phyloP scores from a whole-genome alignment of 2,797 vertebrate species.

The Manis crassicaudata region DNA sequence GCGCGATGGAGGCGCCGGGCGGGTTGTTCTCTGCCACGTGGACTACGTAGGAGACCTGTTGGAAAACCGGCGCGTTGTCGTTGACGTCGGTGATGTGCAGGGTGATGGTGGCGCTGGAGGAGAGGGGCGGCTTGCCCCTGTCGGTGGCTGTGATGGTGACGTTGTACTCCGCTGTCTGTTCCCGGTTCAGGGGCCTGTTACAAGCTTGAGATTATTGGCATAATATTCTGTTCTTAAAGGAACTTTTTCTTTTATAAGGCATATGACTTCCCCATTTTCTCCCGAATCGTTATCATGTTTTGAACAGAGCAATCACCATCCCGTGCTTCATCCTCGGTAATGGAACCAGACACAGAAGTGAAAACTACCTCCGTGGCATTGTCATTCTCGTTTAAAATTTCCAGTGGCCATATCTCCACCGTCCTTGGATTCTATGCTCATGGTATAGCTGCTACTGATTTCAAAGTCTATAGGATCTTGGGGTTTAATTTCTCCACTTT shows the following conservation, averaged over 20 bases:
- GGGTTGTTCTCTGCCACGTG: constrained; percentile 87
- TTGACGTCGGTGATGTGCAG: constrained; percentile 83
- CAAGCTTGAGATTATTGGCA: constrained; percentile 86
- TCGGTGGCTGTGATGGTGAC: constrained; percentile 81
- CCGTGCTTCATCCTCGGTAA: constrained; percentile 84
- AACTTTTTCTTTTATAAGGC: constrained; percentile 81
- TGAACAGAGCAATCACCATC: constrained; percentile 88
- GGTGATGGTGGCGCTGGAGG: constrained; percentile 69
- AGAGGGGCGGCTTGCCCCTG: constrained; percentile 80
- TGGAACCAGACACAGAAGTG: constrained; percentile 83
- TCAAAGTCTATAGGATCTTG: constrained; percentile 85
- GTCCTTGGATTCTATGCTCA: constrained; percentile 87
- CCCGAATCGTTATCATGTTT: constrained; percentile 87
- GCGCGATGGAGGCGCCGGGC: constrained; percentile 84
- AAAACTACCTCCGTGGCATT: constrained; percentile 86
- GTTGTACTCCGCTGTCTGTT: constrained; percentile 73
- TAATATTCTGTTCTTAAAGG: constrained; percentile 88
- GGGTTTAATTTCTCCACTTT: constrained; percentile 85
- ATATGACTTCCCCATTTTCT: constrained; percentile 86
- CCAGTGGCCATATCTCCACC: constrained; percentile 81
- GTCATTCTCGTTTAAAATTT: constrained; percentile 89
- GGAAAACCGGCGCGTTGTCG: constrained; percentile 85
- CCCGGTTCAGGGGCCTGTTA: constrained; percentile 72
- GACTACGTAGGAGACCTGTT: constrained; percentile 79
- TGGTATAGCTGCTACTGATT: constrained; percentile 80